Evolutionary conservation across 2,797 vertebrate genomes (phyloP), one percentile per base, ranked within the genome.

Genomic region (Poecilia gillii): DNA sequence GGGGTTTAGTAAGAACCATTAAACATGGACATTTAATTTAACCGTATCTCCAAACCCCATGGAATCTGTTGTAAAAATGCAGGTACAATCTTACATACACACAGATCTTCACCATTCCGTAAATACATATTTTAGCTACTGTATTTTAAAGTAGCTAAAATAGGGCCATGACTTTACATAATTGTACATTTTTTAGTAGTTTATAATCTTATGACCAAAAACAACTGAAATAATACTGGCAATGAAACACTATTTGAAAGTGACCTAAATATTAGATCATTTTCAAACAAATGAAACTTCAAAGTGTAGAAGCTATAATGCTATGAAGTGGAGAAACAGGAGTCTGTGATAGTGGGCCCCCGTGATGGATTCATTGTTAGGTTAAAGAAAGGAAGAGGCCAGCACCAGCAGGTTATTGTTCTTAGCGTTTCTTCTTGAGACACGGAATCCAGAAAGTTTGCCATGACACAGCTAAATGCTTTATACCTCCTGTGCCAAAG

Each of bases 391-490:
- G 68, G 64, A 89, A 73, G 77, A 85, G 83, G 87, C 73, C 83
- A 82, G 47, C 72, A 73, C 39, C 68, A 73, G 68, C 68, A 76
- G 68, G 49, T 49, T 74, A 85, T 87, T 89, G 83, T 89, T 85
- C 75, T 74, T 62, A 47, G 9, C 31, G 68, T 64, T 77, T 73
- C 25, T 76, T 53, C 62, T 53, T 20, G 71, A 83, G 73, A 84
- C 71, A 70, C 14, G 23, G 79, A 87, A 84, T 79, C 77, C 66
- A 78, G 78, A 51, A 47, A 31, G 62, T 87, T 85, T 76, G 28
- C 73, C 75, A 72, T 80, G 81, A 88, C 46, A 70, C 82, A 82
- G 81, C 87, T 84, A 79, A 85, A 84, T 68, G 81, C 85, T 72
- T 84, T 59, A 80, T 77, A 81, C 81, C 79, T 86, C 57, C 74